Conservation (phyloP, 1,140 invertebrate species). For the Calosoma granatense region DNA sequence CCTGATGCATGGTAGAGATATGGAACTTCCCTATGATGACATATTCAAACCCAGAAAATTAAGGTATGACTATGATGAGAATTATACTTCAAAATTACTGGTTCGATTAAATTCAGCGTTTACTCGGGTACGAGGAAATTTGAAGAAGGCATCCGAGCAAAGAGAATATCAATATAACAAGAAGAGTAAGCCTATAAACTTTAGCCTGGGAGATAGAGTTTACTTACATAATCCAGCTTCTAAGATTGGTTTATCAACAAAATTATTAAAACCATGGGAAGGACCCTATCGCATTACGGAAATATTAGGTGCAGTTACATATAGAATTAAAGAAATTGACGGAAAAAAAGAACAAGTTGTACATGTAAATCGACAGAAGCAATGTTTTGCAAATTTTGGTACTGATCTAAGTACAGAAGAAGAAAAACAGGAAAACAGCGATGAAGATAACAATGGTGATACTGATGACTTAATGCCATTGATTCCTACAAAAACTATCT, state of each 20-base stretch:
- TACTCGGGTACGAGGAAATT: neutral
- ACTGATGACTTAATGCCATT: no score
- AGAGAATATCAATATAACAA: neutral
- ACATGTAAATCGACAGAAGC: neutral
- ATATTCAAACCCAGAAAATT: neutral
- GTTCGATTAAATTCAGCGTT: neutral
- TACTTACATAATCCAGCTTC: neutral
- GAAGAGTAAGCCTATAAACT: neutral
- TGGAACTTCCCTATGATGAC: no score
- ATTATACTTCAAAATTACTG: neutral
- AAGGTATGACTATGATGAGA: neutral
- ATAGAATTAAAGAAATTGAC: neutral
- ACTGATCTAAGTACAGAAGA: no score
- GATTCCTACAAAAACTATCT: no score
- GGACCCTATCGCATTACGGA: neutral
- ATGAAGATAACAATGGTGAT: no score
- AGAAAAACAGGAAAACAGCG: no score
- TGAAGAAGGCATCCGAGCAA: neutral
- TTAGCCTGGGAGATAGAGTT: neutral
- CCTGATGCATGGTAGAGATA: neutral
- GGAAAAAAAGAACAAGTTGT: neutral
- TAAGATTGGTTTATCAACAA: neutral
- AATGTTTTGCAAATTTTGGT: no score
- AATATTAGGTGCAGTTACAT: neutral
- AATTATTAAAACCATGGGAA: neutral